A percentile compares a stretch with the other conserved stretches of the same genome.
These are phyloP conservation scores for Mormyrus proboscirostris DNA, from an alignment of 2,797 vertebrate species.

Conservation along the genomic window DNA sequence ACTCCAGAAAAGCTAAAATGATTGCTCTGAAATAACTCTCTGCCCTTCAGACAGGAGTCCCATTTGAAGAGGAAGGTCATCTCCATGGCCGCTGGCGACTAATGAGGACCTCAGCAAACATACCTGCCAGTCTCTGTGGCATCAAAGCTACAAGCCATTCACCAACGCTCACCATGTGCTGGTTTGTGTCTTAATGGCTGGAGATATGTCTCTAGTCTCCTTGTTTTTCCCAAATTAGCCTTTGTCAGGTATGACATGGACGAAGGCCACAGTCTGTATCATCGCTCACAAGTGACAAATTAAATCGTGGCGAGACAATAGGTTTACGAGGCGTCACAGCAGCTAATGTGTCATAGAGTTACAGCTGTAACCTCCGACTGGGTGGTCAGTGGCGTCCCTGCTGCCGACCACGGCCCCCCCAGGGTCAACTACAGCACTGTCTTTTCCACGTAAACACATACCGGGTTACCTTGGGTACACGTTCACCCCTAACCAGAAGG, in stretches of 20 bases:
- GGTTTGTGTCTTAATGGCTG: not conserved
- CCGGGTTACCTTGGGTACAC: not conserved
- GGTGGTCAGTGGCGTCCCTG: not conserved
- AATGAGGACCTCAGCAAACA: not conserved
- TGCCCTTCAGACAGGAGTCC: not conserved
- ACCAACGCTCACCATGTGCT: not conserved
- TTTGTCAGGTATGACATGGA: not conserved
- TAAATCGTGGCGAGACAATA: not conserved
- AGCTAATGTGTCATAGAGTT: not conserved
- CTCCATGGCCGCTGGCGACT: not conserved
- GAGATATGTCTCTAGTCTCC: not conserved
- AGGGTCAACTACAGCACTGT: not conserved
- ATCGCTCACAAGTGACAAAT: not conserved
- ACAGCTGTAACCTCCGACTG: not conserved
- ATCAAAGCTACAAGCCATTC: not conserved
- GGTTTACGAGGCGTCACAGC: constrained; percentile 12
- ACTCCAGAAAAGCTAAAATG: constrained; percentile 25
- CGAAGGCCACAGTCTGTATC: not conserved
- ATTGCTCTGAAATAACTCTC: constrained; percentile 49
- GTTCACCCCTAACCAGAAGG: not conserved
- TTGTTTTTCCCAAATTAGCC: not conserved
- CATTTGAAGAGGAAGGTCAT: not conserved
- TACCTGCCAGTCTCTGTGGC: not conserved
- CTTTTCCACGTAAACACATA: not conserved
- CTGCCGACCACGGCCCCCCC: not conserved